Evolutionary conservation across 2,797 vertebrate species (phyloP), one percentile per base, ranked within the genome.

Genomic region (Parauchenoglanis ngamensis): DNA sequence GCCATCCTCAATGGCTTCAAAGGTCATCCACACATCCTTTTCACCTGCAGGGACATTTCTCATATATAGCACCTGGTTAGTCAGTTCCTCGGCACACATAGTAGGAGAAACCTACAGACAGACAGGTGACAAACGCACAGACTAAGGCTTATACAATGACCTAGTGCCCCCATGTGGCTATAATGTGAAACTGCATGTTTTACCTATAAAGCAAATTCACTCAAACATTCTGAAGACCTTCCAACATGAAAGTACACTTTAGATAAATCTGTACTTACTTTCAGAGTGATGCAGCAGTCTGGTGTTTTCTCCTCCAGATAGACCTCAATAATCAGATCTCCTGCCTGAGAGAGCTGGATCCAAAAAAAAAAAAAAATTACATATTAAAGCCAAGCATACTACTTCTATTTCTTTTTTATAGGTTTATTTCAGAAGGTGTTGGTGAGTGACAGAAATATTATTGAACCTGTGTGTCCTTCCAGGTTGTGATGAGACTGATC

Each of bases 41-140:
- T 98, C 97, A 21, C 91, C 93, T 3, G 96, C 92, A 0, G 96
- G 94, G 79, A 98, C 92, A 0, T 96, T 98, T 92, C 97, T 96
- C 96, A 99, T 97, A 92, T 98, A 98, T 88, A 99, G 94, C 67
- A 99, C 98, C 91, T 98, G 98, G 92, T 99, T 99, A 90, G 98
- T 98, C 91, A 99, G 94, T 61, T 98, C 98, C 93, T 99, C 98
- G 0, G 98, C 97, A 0, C 97, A 97, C 97, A 99, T 97, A 0
- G 95, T 95, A 65, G 98, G 98, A 40, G 98, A 99, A 87, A 99
- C 98, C 98, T 99, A 92, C 25, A 65, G 11, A 46, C 15, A 77
- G 25, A 4, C 52, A 83, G 4, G 28, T 28, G 2, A 59, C 25
- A 31, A 44, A 28, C 44, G 46, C 19, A 19, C 2, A 1, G 35